Evolutionary conservation across 2,797 vertebrate genomes (phyloP).

Genomic region (Epinephelus coioides): DNA sequence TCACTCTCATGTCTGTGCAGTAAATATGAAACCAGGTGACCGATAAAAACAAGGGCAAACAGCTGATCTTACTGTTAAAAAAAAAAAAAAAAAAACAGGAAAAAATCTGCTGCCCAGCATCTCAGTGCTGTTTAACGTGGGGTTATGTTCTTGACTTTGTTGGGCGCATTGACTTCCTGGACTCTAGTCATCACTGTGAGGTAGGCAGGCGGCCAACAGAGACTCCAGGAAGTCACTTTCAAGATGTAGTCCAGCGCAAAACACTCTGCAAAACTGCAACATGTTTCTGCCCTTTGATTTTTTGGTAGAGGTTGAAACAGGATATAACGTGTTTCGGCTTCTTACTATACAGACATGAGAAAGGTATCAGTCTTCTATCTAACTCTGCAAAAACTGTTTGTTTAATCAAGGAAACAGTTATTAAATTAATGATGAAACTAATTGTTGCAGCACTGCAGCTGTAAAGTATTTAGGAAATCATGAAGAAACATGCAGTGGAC

Average conservation of each 20-base stretch:
- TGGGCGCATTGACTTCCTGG: neutral
- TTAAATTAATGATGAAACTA: neutral
- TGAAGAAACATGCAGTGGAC: neutral
- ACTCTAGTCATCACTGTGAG: too few species aligned
- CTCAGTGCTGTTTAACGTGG: neutral
- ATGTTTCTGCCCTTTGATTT: too few species aligned
- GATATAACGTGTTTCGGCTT: neutral
- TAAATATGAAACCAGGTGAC: neutral
- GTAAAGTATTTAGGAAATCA: neutral
- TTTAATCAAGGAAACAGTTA: neutral
- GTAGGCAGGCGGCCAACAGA: neutral
- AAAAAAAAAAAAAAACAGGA: too few species aligned
- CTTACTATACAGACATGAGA: neutral
- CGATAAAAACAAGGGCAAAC: neutral
- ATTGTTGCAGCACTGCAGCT: conserved; percentile 6
- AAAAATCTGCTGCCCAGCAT: neutral
- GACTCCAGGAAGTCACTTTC: neutral
- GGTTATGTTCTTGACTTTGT: neutral
- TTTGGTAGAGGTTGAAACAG: too few species aligned
- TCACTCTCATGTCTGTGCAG: neutral
- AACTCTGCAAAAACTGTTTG: neutral
- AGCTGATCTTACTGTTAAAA: too few species aligned
- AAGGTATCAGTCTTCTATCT: neutral
- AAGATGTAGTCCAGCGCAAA: too few species aligned
- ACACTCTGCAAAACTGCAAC: too few species aligned